Percentiles rank a stretch among this genome's conserved stretches.
Conservation (phyloP, 2,113 vertebrate species). For the Ramphastos sulfuratus region DNA sequence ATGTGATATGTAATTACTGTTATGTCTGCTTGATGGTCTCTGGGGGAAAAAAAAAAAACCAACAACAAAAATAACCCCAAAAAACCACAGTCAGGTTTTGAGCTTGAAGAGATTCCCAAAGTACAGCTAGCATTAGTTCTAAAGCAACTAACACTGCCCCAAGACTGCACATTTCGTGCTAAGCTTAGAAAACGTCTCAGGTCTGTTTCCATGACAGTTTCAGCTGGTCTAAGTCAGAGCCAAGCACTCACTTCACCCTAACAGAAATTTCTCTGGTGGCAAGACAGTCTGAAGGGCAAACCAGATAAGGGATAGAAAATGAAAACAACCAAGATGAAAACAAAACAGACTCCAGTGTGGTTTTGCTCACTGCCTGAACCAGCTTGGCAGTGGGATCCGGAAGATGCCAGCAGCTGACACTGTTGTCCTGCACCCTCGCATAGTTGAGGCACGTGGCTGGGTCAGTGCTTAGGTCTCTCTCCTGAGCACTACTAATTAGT, state of each 20-base stretch:
- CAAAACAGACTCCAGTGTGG: not conserved
- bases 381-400: not conserved
- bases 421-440: not conserved
- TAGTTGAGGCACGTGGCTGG: accelerated
- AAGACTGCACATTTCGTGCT: not conserved
- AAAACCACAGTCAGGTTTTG: no score
- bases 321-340: not conserved
- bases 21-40: not conserved
- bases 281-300: not conserved
- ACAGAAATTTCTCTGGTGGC: not conserved
- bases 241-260: not conserved
- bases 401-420: not conserved
- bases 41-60: not conserved
- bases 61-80: not conserved
- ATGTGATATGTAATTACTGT: not conserved
- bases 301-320: not conserved
- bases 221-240: not conserved
- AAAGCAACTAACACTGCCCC: not conserved
- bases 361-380: not conserved
- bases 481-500: not conserved
- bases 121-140: not conserved
- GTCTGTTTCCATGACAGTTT: not conserved
- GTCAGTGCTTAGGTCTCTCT: not conserved
- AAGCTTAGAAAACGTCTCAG: not conserved
- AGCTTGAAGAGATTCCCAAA: not conserved